phyloP scores from a whole-genome alignment of 2,888 invertebrate genomes.

The Panzeria rudis region DNA sequence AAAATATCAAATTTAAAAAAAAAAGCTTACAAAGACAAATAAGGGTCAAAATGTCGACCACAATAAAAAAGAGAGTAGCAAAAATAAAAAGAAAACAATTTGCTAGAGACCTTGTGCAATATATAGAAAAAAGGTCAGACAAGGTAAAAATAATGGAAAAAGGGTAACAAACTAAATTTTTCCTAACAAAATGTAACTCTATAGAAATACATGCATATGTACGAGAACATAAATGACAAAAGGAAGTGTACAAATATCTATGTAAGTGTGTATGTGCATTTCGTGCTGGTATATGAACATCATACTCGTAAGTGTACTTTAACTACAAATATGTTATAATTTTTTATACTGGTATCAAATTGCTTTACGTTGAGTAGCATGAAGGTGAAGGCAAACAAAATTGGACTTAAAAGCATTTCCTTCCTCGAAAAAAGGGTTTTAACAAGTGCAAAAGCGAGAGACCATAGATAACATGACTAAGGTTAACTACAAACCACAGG shows the following conservation, averaged over 20 bases:
- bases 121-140: conserved; percentile 51
- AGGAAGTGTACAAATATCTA: neutral
- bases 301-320: conserved; percentile 23
- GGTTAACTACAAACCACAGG: conserved; percentile 54
- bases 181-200: conserved; percentile 41
- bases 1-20: conserved; percentile 51
- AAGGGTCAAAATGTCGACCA: conserved; percentile 67
- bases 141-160: conserved; percentile 20
- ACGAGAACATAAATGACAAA: conserved; percentile 19
- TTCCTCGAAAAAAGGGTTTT: neutral
- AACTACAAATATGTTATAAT: conserved; percentile 42
- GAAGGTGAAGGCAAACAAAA: conserved; percentile 5
- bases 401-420: neutral
- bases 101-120: conserved; percentile 28
- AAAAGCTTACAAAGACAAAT: conserved; percentile 49
- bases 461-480: conserved; percentile 36
- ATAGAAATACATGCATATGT: conserved; percentile 9
- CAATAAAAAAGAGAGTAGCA: conserved; percentile 49
- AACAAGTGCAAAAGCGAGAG: conserved; percentile 6
- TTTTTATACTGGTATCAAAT: neutral
- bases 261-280: neutral
- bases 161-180: conserved; percentile 24
- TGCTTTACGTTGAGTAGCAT: neutral
- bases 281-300: conserved; percentile 35
- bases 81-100: conserved; percentile 36